A percentile compares a stretch with the other conserved stretches of the same genome.
Conservation (phyloP, 2,888 invertebrate species). For the Caenorhabditis sp. region DNA sequence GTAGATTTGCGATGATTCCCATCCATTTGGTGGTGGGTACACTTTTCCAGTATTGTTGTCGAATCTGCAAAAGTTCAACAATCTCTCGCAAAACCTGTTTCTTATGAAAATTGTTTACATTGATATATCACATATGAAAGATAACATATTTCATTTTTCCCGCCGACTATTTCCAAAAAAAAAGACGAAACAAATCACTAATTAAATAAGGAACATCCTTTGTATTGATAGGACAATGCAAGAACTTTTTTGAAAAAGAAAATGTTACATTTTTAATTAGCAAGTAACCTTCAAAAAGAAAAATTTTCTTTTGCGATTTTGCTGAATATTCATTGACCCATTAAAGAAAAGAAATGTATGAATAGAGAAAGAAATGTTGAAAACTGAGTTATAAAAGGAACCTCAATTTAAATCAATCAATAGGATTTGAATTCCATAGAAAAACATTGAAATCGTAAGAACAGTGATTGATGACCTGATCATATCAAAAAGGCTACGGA, state of each 20-base stretch:
- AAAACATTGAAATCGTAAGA: too few relatives aligned
- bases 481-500: too few relatives aligned
- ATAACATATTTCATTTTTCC: background rate
- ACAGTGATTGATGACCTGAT: too few relatives aligned
- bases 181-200: background rate
- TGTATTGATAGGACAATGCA: background rate
- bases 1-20: slow-evolving; percentile 52
- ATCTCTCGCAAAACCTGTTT: background rate
- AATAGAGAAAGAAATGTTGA: too few relatives aligned
- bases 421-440: too few relatives aligned
- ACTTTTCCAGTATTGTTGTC: slow-evolving; percentile 55
- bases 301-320: too few relatives aligned
- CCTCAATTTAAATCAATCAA: too few relatives aligned
- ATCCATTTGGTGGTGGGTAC: slow-evolving; percentile 49
- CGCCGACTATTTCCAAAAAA: background rate
- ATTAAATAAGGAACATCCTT: background rate
- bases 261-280: background rate
- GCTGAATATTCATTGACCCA: too few relatives aligned
- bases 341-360: too few relatives aligned
- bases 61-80: slow-evolving; percentile 37
- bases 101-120: slow-evolving; percentile 36
- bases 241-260: too few relatives aligned
- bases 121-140: slow-evolving; percentile 30
- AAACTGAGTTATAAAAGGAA: too few relatives aligned
- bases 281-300: background rate